Evolutionary conservation across 1,140 invertebrate genomes (phyloP).

Genomic region (Procambarus virginalis): DNA sequence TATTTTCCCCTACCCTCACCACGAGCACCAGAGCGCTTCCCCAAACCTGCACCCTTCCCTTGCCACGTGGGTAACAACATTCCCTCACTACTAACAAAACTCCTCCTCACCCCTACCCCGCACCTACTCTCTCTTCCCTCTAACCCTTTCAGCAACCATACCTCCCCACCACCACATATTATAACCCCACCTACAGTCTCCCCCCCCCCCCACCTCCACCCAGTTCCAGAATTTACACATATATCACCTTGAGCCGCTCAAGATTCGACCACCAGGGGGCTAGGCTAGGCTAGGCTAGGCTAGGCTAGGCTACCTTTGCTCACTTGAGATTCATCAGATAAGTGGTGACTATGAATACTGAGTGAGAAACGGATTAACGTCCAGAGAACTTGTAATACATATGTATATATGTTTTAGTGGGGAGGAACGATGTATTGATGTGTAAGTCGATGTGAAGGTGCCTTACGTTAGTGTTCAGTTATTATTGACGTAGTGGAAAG

Average conservation of each 20-base stretch:
- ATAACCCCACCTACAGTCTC: background rate
- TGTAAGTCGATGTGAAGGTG: background rate
- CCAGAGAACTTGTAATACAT: constrained; percentile 19
- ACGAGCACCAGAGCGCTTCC: no score
- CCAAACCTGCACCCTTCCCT: no score
- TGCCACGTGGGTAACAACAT: no score
- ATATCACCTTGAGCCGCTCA: background rate
- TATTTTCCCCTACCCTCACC: no score
- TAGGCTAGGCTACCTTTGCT: no score
- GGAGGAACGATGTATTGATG: background rate
- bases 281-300: no score
- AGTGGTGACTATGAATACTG: constrained; percentile 25
- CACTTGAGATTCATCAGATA: constrained; percentile 17
- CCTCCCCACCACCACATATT: no score
- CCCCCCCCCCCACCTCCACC: background rate
- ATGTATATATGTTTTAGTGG: background rate
- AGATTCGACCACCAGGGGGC: background rate
- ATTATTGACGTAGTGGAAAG: background rate
- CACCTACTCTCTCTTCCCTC: no score
- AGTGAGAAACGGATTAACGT: background rate
- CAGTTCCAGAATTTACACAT: background rate
- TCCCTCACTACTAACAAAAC: background rate
- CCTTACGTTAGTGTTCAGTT: background rate
- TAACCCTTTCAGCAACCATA: no score
- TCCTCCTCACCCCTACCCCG: background rate